Conservation (phyloP, 2,888 invertebrate species). For the Macrosoma leucophasiata region DNA sequence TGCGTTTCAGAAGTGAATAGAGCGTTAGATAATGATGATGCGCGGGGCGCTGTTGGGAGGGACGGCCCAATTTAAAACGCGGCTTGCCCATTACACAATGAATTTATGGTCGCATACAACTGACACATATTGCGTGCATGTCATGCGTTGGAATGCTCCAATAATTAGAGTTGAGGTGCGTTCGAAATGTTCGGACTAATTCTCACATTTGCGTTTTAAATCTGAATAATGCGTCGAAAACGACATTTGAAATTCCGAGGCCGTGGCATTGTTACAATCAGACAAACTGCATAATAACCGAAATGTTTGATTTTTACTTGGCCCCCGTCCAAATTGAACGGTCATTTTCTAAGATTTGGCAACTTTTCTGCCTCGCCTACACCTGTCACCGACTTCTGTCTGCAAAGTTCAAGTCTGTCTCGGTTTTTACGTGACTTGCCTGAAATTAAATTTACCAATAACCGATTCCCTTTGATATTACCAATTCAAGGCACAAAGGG, state of each 20-base stretch:
- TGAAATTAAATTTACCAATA: constrained; percentile 16
- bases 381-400: constrained; percentile 53
- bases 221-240: constrained; percentile 11
- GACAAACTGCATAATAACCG: constrained; percentile 22
- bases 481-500: constrained; percentile 4
- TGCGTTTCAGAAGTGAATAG: constrained; percentile 48
- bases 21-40: constrained; percentile 47
- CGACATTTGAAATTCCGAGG: constrained; percentile 16
- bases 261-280: constrained; percentile 13
- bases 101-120: constrained; percentile 65
- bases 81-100: constrained; percentile 66
- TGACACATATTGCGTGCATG: constrained; percentile 65
- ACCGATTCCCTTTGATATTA: constrained; percentile 12
- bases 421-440: constrained; percentile 22
- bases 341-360: constrained; percentile 60
- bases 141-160: constrained; percentile 41
- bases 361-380: constrained; percentile 45
- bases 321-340: constrained; percentile 51
- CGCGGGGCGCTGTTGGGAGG: constrained; percentile 67
- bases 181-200: constrained; percentile 41
- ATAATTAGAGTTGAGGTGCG: no score
- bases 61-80: constrained; percentile 65
- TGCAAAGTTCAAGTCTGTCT: constrained; percentile 37
- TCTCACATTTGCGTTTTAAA: constrained; percentile 30
- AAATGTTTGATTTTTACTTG: constrained; percentile 38